phyloP scores from a whole-genome alignment of 1,140 invertebrate species.

The Gryllus bimaculatus region DNA sequence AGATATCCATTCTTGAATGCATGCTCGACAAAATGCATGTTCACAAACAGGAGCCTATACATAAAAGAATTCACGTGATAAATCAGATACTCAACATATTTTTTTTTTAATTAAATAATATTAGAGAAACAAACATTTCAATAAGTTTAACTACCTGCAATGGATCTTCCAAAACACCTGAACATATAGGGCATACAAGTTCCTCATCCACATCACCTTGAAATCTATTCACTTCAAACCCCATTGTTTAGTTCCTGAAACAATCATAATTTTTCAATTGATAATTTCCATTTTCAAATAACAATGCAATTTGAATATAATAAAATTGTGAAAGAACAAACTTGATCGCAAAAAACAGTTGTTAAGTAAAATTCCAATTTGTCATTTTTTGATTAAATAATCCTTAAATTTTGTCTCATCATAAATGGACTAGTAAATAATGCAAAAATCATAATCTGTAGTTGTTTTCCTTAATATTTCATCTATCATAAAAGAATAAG shows the following conservation, averaged over 20 bases:
- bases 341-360: too few species aligned
- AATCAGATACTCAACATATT: not conserved
- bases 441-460: too few species aligned
- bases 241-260: conserved; percentile 47
- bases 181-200: conserved; percentile 84
- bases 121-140: not conserved
- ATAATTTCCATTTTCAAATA: too few species aligned
- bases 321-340: too few species aligned
- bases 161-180: conserved; percentile 80
- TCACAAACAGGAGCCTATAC: conserved; percentile 84
- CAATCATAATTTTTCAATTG: not conserved
- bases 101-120: too few species aligned
- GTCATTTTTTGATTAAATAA: too few species aligned
- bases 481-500: too few species aligned
- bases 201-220: conserved; percentile 87
- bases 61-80: conserved; percentile 15
- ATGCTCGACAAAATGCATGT: conserved; percentile 88
- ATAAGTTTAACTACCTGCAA: conserved; percentile 56
- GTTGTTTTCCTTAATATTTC: too few species aligned
- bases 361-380: too few species aligned
- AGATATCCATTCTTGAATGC: conserved; percentile 90
- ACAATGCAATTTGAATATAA: too few species aligned
- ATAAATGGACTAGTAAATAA: too few species aligned
- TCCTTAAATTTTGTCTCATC: too few species aligned
- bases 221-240: conserved; percentile 80